These are phyloP conservation scores for Phataginus tetradactyla DNA, from an alignment of 2,797 vertebrate species.

Conservation along the genomic window DNA sequence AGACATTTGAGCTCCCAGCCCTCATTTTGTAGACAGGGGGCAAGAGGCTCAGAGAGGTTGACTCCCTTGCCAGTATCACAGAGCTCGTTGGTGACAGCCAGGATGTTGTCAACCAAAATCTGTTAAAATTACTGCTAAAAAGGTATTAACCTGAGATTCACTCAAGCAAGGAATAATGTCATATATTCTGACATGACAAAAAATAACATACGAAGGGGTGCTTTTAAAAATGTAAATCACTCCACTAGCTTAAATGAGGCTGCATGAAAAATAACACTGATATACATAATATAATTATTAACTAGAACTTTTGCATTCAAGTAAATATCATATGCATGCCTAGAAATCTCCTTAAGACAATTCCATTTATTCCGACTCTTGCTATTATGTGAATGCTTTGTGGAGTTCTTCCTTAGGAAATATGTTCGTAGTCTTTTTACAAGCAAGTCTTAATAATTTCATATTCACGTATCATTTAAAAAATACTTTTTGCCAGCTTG, in stretches of 20 bases:
- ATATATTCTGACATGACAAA: constrained; percentile 22
- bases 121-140: background rate
- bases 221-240: constrained; percentile 16
- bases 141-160: background rate
- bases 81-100: background rate
- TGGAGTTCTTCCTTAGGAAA: constrained; percentile 26
- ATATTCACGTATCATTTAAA: background rate
- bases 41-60: background rate
- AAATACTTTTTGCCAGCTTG: constrained; percentile 12
- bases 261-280: constrained; percentile 35
- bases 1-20: background rate
- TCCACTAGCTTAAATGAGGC: background rate
- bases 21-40: background rate
- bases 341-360: constrained; percentile 12
- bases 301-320: constrained; percentile 10
- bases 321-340: background rate
- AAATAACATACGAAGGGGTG: background rate
- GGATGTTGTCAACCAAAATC: background rate
- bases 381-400: background rate
- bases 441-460: constrained; percentile 37
- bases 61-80: background rate
- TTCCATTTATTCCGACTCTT: background rate
- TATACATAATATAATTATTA: background rate
- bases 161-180: background rate
- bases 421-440: constrained; percentile 3